Percentiles rank a stretch among this genome's conserved stretches.
Conservation (phyloP, 2,797 vertebrate species). For the Chloroceryle amazona region DNA sequence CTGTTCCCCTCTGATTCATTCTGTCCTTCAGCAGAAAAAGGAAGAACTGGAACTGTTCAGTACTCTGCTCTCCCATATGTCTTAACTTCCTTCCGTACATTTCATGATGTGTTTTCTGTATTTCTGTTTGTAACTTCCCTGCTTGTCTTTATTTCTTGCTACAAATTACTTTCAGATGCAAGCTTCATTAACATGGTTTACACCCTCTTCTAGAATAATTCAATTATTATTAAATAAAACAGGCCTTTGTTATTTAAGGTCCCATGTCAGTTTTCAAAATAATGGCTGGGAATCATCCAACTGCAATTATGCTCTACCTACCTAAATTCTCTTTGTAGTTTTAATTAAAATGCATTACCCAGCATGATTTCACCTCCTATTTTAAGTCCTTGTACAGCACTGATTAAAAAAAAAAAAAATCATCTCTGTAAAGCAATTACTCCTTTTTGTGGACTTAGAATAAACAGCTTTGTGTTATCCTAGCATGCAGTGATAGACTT, state of each 20-base stretch:
- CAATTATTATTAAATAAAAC: slow-evolving; percentile 52
- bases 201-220: slow-evolving; percentile 8
- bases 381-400: slow-evolving; percentile 1
- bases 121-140: slow-evolving; percentile 8
- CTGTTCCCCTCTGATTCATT: neutral
- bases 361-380: slow-evolving; percentile 47
- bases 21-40: neutral
- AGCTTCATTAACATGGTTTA: slow-evolving; percentile 7
- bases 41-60: neutral
- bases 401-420: neutral
- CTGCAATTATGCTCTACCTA: slow-evolving; percentile 46
- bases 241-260: slow-evolving; percentile 42
- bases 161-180: slow-evolving; percentile 26
- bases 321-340: slow-evolving; percentile 64
- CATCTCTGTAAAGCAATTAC: neutral
- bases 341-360: slow-evolving; percentile 63
- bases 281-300: slow-evolving; percentile 41
- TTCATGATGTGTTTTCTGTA: neutral
- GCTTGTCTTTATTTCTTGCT: slow-evolving; percentile 7
- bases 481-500: neutral
- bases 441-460: neutral
- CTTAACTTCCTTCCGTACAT: neutral
- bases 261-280: slow-evolving; percentile 44
- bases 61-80: neutral
- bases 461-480: neutral